phyloP scores from a whole-genome alignment of 2,888 invertebrate genomes.

The Autographa pulchrina region DNA sequence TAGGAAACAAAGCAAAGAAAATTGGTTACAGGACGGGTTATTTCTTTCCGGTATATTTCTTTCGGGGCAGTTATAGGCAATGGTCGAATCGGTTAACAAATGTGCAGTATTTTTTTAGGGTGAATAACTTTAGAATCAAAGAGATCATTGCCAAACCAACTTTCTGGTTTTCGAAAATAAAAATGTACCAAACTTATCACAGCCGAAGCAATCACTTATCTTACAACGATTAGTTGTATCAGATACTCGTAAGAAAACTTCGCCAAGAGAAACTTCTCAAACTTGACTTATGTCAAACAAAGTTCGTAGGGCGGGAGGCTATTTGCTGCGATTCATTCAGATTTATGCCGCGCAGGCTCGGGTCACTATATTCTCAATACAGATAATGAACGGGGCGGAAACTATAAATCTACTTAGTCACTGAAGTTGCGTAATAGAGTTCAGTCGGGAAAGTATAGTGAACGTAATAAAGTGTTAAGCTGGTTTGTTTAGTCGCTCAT shows the following conservation, averaged over 20 bases:
- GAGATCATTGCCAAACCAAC: slow-evolving; percentile 20
- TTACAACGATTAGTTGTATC: slow-evolving; percentile 60
- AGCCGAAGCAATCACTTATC: slow-evolving; percentile 56
- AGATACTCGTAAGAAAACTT: slow-evolving; percentile 60
- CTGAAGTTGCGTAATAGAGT: slow-evolving; percentile 85
- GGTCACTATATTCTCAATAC: slow-evolving; percentile 78
- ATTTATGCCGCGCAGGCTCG: slow-evolving; percentile 83
- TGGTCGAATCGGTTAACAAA: slow-evolving; percentile 59
- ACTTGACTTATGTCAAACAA: slow-evolving; percentile 69
- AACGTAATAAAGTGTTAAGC: slow-evolving; percentile 76
- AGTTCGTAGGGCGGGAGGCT: slow-evolving; percentile 74
- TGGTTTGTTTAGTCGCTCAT: slow-evolving; percentile 69
- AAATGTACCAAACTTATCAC: slow-evolving; percentile 29
- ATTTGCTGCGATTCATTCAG: slow-evolving; percentile 85
- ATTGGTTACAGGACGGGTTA: slow-evolving; percentile 80
- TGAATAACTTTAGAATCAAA: slow-evolving; percentile 56
- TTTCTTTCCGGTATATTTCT: slow-evolving; percentile 84
- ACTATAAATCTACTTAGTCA: slow-evolving; percentile 88
- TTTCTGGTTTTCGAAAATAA: not conserved
- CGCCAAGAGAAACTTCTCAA: slow-evolving; percentile 68
- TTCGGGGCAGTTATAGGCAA: slow-evolving; percentile 67
- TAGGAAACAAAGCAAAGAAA: slow-evolving; percentile 74
- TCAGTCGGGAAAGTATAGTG: slow-evolving; percentile 80
- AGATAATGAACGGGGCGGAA: slow-evolving; percentile 89
- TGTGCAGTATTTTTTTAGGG: slow-evolving; percentile 42